Percentiles rank a stretch among this genome's conserved stretches.
Evolutionary conservation across 2,113 vertebrate genomes (phyloP).

Genomic region (human): GRCh38 chr3:160369001-160369500

Average conservation of each 20-base stretch:
- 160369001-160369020: slow-evolving; percentile 27
- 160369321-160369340: slow-evolving; percentile 6
- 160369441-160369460: neutral
- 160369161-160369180: slow-evolving; percentile 27
- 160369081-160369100: slow-evolving; percentile 51
- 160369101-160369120: neutral
- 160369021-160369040: slow-evolving; percentile 33
- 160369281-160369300: slow-evolving; percentile 24
- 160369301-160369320: neutral
- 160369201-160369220: slow-evolving; percentile 26
- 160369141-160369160: slow-evolving; percentile 34
- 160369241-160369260: slow-evolving; percentile 1
- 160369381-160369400: slow-evolving; percentile 45
- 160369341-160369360: slow-evolving; percentile 3
- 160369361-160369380: slow-evolving; percentile 30
- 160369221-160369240: slow-evolving; percentile 4
- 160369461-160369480: slow-evolving; percentile 18
- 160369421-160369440: slow-evolving; percentile 8
- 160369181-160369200: slow-evolving; percentile 30
- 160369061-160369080: slow-evolving; percentile 52
- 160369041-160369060: slow-evolving; percentile 48
- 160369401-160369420: neutral
- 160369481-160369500: neutral
- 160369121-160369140: slow-evolving; percentile 54
- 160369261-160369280: slow-evolving; percentile 27